phyloP scores from a whole-genome alignment of 2,888 invertebrate species.

The Ophion ellenae region DNA sequence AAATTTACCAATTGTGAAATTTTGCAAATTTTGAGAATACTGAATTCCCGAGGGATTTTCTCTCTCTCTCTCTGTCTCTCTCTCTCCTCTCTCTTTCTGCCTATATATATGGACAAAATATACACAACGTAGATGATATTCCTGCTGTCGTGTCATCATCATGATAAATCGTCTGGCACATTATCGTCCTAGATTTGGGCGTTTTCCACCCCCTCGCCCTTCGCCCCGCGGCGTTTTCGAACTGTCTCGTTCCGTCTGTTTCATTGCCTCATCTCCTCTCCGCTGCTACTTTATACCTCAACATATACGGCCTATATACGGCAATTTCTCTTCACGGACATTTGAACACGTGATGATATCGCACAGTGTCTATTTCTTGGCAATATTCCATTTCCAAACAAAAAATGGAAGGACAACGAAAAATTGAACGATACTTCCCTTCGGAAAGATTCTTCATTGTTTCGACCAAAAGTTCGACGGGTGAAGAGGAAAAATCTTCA shows the following conservation, averaged over 20 bases:
- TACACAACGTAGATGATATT: constrained; percentile 27
- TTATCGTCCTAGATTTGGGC: constrained; percentile 42
- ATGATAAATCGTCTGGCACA: constrained; percentile 60
- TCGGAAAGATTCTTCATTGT: too few relatives aligned
- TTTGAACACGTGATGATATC: not conserved
- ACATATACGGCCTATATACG: constrained; percentile 26
- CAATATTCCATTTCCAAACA: not conserved
- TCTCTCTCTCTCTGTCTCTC: too few relatives aligned
- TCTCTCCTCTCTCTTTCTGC: too few relatives aligned
- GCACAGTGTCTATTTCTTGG: not conserved
- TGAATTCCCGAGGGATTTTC: too few relatives aligned
- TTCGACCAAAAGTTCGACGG: too few relatives aligned
- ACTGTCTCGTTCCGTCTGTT: constrained; percentile 30
- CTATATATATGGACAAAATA: constrained; percentile 14
- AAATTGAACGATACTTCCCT: too few relatives aligned
- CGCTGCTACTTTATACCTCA: constrained; percentile 14
- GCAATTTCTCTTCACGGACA: constrained; percentile 60
- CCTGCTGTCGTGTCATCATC: constrained; percentile 53
- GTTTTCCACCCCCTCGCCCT: not conserved
- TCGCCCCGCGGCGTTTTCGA: constrained; percentile 20
- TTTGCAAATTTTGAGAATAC: too few relatives aligned
- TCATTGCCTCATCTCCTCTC: constrained; percentile 22
- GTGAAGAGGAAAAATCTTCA: too few relatives aligned
- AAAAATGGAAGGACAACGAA: too few relatives aligned
- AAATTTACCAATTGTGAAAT: too few relatives aligned